Percentiles rank a stretch among this genome's conserved stretches.
Evolutionary conservation across 30 jellyfish, hydroid and myxozoan genomes (phyloP).

Genomic region (Aurelia sp.): DNA sequence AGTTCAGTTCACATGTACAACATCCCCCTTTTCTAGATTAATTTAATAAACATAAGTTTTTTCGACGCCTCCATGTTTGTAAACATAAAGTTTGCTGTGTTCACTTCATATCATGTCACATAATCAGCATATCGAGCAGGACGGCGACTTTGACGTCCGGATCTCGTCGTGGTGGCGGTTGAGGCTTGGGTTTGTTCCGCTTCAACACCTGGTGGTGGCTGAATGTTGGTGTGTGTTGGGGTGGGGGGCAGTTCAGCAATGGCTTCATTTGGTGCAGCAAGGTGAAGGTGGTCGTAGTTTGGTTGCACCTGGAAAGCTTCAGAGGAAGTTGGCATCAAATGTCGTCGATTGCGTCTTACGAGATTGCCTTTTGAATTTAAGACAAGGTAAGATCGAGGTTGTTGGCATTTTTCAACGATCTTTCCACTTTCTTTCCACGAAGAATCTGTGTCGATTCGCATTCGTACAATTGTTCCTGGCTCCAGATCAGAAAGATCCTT

Average conservation of each 20-base stretch:
- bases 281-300: too few species aligned
- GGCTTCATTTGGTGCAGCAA: constrained; percentile 43
- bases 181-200: constrained; percentile 27
- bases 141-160: constrained; percentile 69
- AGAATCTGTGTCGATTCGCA: constrained; percentile 50
- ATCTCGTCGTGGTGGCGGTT: constrained; percentile 43
- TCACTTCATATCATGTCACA: constrained; percentile 6
- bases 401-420: constrained; percentile 46
- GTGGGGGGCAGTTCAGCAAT: constrained; percentile 31
- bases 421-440: constrained; percentile 62
- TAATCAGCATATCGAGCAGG: constrained; percentile 38
- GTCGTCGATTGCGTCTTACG: constrained; percentile 59
- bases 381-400: constrained; percentile 55
- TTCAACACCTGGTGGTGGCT: constrained; percentile 35
- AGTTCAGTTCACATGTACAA: neutral
- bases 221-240: constrained; percentile 15
- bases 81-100: neutral
- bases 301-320: too few species aligned
- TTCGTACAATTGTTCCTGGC: constrained; percentile 37
- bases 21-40: too few species aligned
- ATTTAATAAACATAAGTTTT: too few species aligned
- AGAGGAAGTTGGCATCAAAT: constrained; percentile 31
- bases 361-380: constrained; percentile 59
- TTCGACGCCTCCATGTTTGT: too few species aligned
- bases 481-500: constrained; percentile 46